These are phyloP conservation scores for Halictus quadricinctus DNA, from an alignment of 2,888 invertebrate genomes.

Conservation along the genomic window DNA sequence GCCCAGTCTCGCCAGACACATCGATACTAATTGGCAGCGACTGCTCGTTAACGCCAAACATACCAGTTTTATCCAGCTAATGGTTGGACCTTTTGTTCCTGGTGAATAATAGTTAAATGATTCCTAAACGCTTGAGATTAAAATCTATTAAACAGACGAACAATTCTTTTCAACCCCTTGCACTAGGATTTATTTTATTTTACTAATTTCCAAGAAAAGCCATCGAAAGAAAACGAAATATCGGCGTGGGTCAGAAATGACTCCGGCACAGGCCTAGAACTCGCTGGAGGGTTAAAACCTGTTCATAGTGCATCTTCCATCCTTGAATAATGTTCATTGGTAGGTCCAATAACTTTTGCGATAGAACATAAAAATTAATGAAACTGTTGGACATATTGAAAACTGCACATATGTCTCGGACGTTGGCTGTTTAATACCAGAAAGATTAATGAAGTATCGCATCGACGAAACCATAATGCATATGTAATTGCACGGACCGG, in stretches of 20 bases:
- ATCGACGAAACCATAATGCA: background rate
- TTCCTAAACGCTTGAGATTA: background rate
- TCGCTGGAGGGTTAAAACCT: no score
- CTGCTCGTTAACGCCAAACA: slow-evolving; percentile 52
- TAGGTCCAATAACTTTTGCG: background rate
- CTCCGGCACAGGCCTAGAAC: no score
- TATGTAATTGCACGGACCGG: slow-evolving; percentile 4
- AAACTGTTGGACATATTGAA: background rate
- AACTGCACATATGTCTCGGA: background rate
- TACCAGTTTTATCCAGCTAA: slow-evolving; percentile 43
- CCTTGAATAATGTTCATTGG: no score
- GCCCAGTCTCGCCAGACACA: slow-evolving; percentile 42
- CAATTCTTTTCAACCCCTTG: no score
- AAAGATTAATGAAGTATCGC: background rate
- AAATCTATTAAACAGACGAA: no score
- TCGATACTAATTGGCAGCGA: slow-evolving; percentile 66
- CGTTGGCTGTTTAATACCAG: background rate
- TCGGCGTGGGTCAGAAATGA: no score
- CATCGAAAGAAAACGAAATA: no score
- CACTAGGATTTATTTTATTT: no score
- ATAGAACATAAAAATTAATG: background rate
- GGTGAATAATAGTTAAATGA: background rate
- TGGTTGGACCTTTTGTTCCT: slow-evolving; percentile 13
- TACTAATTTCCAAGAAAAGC: no score
- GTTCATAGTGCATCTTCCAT: background rate